Conservation (phyloP, 2,888 invertebrate species). For the Drosophila pseudotakahashii region DNA sequence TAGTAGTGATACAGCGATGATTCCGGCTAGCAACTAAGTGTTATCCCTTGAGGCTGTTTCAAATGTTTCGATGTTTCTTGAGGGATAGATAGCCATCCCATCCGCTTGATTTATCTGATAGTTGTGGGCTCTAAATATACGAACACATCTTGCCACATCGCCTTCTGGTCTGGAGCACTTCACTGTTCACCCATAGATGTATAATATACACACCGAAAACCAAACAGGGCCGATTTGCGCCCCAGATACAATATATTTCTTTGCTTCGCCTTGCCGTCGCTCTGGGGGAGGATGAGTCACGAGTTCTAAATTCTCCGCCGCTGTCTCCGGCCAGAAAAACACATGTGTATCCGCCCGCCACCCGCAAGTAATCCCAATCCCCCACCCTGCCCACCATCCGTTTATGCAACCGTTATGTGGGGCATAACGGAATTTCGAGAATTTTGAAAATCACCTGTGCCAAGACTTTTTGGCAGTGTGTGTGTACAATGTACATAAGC, state of each 20-base stretch:
- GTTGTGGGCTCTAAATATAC: conserved; percentile 22
- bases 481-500: not conserved
- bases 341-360: conserved; percentile 26
- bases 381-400: not conserved
- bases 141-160: conserved; percentile 32
- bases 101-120: not conserved
- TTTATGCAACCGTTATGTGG: conserved; percentile 33
- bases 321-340: conserved; percentile 37
- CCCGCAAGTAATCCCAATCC: conserved; percentile 4
- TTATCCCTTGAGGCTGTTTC: too few relatives aligned
- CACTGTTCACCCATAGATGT: not conserved
- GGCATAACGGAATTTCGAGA: conserved; percentile 28
- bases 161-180: conserved; percentile 32
- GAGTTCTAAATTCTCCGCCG: conserved; percentile 37
- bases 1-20: not conserved
- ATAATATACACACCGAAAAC: not conserved
- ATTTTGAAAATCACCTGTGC: conserved; percentile 15
- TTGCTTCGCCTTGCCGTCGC: conserved; percentile 17
- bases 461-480: not conserved
- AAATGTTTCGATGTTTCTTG: too few relatives aligned
- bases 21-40: not conserved
- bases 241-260: conserved; percentile 29
- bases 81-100: too few relatives aligned
- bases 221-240: conserved; percentile 23
- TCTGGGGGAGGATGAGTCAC: conserved; percentile 41